These are phyloP conservation scores for Erythrolamprus reginae DNA, from an alignment of 2,113 vertebrate species.

Conservation along the genomic window DNA sequence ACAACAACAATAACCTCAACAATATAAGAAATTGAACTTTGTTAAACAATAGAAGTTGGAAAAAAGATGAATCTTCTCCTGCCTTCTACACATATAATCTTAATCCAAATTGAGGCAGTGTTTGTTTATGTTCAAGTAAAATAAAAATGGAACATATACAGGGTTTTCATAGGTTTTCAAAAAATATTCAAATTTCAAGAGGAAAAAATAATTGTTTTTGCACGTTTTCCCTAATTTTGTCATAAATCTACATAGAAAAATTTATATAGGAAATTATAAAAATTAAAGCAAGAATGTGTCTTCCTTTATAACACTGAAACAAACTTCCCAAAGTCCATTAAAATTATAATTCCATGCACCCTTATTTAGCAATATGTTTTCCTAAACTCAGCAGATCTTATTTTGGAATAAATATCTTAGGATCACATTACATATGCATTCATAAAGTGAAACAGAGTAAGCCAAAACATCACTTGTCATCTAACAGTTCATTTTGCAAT, in stretches of 20 bases:
- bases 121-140: not conserved
- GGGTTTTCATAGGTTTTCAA: not conserved
- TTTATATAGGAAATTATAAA: not conserved
- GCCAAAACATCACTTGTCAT: not conserved
- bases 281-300: not conserved
- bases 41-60: not conserved
- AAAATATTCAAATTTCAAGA: not conserved
- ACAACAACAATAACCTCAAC: not conserved
- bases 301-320: not conserved
- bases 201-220: not conserved
- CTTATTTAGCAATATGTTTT: not conserved
- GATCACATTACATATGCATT: not conserved
- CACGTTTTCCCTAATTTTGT: not conserved
- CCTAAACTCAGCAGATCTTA: not conserved
- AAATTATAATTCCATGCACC: not conserved
- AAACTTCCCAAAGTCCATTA: not conserved
- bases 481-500: not conserved
- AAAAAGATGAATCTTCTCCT: not conserved
- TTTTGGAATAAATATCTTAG: not conserved
- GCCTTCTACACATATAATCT: not conserved
- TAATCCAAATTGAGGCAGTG: not conserved
- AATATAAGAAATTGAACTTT: not conserved
- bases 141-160: not conserved
- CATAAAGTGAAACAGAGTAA: not conserved
- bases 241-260: not conserved